These are phyloP conservation scores for Sula dactylatra DNA, from an alignment of 2,113 vertebrate genomes.

Conservation along the genomic window DNA sequence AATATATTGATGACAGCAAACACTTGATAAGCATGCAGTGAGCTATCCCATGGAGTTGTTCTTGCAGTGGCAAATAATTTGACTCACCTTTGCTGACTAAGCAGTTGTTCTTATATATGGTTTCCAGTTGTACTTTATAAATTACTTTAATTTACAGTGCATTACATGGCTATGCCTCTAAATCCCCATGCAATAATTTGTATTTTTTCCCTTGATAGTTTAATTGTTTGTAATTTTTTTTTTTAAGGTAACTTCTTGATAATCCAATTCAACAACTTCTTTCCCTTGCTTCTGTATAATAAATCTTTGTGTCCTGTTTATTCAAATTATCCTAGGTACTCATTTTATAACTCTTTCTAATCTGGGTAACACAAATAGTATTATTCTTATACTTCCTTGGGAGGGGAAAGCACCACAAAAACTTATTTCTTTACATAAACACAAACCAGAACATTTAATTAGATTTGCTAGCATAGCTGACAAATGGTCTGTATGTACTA, in stretches of 20 bases:
- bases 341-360: background rate
- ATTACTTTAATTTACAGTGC: conserved; percentile 90
- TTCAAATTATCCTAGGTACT: background rate
- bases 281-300: conserved; percentile 2
- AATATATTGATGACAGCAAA: background rate
- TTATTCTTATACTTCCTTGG: background rate
- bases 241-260: background rate
- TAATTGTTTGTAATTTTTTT: conserved; percentile 79
- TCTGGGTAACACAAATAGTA: background rate
- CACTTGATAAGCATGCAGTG: background rate
- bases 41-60: conserved; percentile 1
- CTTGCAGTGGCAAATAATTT: conserved; percentile 30
- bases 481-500: background rate
- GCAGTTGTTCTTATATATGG: background rate
- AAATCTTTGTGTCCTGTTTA: background rate
- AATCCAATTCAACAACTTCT: background rate
- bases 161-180: conserved; percentile 74
- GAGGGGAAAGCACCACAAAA: background rate
- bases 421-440: background rate
- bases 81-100: conserved; percentile 65
- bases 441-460: background rate
- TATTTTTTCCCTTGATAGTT: conserved; percentile 67
- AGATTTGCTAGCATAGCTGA: background rate
- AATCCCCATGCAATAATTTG: conserved; percentile 76
- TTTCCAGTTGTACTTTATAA: conserved; percentile 80